Evolutionary conservation across 2,888 invertebrate genomes (phyloP).

Genomic region (Coremacera marginata): DNA sequence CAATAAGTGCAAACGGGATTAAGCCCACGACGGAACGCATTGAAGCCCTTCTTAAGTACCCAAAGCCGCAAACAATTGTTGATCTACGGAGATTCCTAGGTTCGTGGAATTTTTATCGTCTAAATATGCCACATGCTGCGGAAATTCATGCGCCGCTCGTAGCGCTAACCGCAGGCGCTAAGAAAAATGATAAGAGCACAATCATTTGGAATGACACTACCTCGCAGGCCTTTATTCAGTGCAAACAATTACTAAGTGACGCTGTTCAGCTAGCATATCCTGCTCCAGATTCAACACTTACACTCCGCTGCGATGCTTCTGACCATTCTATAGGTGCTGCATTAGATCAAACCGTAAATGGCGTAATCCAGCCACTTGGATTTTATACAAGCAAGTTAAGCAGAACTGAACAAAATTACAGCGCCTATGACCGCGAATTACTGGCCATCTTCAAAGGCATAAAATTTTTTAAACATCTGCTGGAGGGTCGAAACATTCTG

Average conservation of each 20-base stretch:
- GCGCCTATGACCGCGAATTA: constrained; percentile 65
- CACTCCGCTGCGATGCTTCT: no score
- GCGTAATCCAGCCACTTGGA: constrained; percentile 56
- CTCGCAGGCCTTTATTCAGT: no score
- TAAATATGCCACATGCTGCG: constrained; percentile 41
- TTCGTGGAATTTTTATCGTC: constrained; percentile 49
- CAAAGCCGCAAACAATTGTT: no score
- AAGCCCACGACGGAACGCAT: constrained; percentile 36
- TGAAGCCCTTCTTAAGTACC: no score
- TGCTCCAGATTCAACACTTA: no score
- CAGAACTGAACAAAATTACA: constrained; percentile 59
- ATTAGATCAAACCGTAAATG: no score
- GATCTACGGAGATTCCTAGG: no score
- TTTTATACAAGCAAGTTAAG: constrained; percentile 63
- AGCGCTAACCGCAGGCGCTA: constrained; percentile 33
- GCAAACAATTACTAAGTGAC: no score
- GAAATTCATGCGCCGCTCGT: constrained; percentile 35
- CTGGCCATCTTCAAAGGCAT: constrained; percentile 62
- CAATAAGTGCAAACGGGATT: constrained; percentile 38
- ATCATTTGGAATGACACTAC: no score
- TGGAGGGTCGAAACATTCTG: constrained; percentile 60
- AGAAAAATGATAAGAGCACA: constrained; percentile 45
- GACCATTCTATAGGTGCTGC: no score
- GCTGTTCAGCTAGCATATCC: no score
- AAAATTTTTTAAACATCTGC: constrained; percentile 59